Percentiles rank a stretch among this genome's conserved stretches.
These are phyloP conservation scores for Lanius ludovicianus DNA, from an alignment of 2,113 vertebrate genomes.

Conservation along the genomic window DNA sequence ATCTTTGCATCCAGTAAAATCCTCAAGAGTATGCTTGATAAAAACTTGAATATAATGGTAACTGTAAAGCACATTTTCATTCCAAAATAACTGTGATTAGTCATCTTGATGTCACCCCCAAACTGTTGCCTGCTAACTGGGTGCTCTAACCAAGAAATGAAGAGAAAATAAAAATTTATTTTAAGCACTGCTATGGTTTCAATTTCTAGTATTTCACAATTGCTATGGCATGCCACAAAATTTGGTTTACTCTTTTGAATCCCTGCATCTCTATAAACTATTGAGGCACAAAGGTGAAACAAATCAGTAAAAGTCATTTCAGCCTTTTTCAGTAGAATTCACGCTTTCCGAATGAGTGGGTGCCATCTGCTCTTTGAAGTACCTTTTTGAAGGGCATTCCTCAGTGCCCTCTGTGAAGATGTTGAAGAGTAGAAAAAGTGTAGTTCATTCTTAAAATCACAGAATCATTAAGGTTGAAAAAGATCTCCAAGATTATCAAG, in stretches of 20 bases:
- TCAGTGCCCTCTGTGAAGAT: slow-evolving; percentile 25
- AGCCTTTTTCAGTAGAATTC: not conserved
- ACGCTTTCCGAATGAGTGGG: not conserved
- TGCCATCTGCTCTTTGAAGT: not conserved
- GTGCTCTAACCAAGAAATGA: not conserved
- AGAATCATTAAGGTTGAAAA: not conserved
- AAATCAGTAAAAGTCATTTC: not conserved
- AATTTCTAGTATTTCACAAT: not conserved
- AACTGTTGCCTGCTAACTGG: not conserved
- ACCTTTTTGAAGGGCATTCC: not conserved
- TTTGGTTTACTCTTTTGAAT: not conserved
- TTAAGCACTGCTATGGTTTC: not conserved
- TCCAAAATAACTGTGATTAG: not conserved
- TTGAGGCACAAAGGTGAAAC: not conserved
- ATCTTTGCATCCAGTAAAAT: not conserved
- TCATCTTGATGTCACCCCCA: not conserved
- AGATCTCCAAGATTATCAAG: not conserved
- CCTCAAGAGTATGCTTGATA: not conserved
- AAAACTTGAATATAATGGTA: not conserved
- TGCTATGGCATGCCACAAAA: not conserved
- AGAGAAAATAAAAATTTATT: not conserved
- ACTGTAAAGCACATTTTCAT: not conserved
- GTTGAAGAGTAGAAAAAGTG: slow-evolving; percentile 13
- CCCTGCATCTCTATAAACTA: not conserved
- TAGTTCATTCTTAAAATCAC: slow-evolving; percentile 5